phyloP scores from a whole-genome alignment of 2,113 vertebrate genomes.

The Crotalus tigris region DNA sequence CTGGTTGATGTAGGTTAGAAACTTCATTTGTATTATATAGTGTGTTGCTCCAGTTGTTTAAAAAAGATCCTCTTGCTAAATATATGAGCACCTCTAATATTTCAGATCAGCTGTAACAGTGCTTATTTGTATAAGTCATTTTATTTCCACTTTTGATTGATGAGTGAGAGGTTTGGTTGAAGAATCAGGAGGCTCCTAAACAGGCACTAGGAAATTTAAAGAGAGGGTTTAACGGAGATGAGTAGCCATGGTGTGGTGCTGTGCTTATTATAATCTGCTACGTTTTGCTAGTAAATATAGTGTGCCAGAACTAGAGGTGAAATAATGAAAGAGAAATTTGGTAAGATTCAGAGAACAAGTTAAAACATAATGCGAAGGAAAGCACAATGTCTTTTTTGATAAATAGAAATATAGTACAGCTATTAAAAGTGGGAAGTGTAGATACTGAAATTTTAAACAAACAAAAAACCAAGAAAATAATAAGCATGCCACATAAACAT shows the following conservation, averaged over 20 bases:
- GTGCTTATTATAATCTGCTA: neutral
- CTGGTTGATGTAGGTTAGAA: neutral
- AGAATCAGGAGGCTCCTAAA: neutral
- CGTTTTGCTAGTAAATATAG: neutral
- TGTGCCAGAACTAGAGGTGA: neutral
- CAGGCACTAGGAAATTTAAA: neutral
- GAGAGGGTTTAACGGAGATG: neutral
- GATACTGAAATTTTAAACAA: neutral
- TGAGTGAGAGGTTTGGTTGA: conserved; percentile 5
- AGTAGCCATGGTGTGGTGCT: neutral
- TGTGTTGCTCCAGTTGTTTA: neutral
- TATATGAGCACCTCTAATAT: neutral
- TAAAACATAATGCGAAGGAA: neutral
- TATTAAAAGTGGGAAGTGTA: neutral
- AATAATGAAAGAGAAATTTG: neutral
- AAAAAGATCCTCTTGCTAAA: neutral
- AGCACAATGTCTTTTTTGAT: neutral
- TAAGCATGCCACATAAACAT: neutral
- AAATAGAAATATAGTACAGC: neutral
- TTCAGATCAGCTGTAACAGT: neutral
- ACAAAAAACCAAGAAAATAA: neutral
- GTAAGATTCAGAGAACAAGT: neutral
- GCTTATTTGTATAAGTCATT: neutral
- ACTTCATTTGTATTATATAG: neutral
- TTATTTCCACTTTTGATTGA: neutral